Conservation (phyloP, 2,888 invertebrate species). For the Tetranychus piercei region DNA sequence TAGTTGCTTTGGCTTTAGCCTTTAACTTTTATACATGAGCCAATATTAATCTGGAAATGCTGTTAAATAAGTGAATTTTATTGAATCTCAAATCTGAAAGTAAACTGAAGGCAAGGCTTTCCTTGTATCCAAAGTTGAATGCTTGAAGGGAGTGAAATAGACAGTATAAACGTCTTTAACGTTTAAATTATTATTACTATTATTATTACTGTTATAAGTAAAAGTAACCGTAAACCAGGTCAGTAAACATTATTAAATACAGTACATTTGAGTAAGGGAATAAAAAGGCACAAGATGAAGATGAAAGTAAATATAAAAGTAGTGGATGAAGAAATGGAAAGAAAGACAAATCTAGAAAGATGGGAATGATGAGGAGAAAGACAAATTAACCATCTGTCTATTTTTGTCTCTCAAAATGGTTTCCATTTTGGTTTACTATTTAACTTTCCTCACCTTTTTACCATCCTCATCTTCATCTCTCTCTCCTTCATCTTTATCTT, state of each 20-base stretch:
- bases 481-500: background rate
- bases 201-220: background rate
- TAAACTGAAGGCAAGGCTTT: background rate
- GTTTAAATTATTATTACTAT: background rate
- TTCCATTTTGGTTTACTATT: background rate
- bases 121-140: too few species aligned
- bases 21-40: too few species aligned
- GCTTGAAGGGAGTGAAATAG: too few species aligned
- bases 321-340: background rate
- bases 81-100: slow-evolving; percentile 3
- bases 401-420: background rate
- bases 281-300: background rate
- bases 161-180: background rate
- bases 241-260: slow-evolving; percentile 1
- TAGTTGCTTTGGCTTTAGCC: too few species aligned
- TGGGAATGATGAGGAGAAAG: background rate
- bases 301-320: background rate
- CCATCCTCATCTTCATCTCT: background rate
- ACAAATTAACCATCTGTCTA: slow-evolving; percentile 1
- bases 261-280: background rate
- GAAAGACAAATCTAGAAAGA: background rate
- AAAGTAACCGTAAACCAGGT: background rate
- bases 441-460: background rate
- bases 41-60: background rate
- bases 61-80: slow-evolving; percentile 3